Evolutionary conservation across 2,888 invertebrate genomes (phyloP).

Genomic region (Portevinia maculata): DNA sequence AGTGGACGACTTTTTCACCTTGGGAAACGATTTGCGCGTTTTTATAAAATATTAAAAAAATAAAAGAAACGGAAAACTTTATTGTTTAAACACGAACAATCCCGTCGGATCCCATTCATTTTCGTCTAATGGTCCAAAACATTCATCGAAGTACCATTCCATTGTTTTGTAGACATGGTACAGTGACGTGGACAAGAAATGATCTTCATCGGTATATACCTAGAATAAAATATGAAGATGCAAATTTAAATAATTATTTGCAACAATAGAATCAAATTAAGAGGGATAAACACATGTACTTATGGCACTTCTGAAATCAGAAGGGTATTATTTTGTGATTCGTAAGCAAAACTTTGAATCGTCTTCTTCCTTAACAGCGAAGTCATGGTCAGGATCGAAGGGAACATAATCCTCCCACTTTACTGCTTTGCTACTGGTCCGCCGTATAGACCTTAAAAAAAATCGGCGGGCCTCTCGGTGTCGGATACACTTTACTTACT

Average conservation of each 20-base stretch:
- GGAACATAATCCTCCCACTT: no score
- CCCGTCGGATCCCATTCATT: slow-evolving; percentile 88
- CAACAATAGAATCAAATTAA: background rate
- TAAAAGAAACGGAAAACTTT: slow-evolving; percentile 77
- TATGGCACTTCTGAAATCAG: no score
- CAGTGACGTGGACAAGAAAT: slow-evolving; percentile 88
- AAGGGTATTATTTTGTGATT: no score
- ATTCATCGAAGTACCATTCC: slow-evolving; percentile 93
- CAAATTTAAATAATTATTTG: background rate
- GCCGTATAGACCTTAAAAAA: no score
- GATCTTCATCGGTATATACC: slow-evolving; percentile 95
- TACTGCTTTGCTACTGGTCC: no score
- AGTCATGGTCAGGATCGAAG: no score
- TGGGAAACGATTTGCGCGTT: slow-evolving; percentile 26
- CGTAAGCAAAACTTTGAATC: no score
- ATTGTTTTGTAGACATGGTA: slow-evolving; percentile 92
- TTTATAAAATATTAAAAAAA: slow-evolving; percentile 19
- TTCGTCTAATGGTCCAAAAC: slow-evolving; percentile 89
- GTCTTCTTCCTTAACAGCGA: no score
- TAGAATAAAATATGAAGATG: slow-evolving; percentile 82
- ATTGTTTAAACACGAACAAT: slow-evolving; percentile 83
- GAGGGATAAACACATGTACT: background rate
- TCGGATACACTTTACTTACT: no score
- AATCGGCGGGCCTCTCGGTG: no score
- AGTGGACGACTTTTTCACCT: slow-evolving; percentile 35